Base-by-base conservation (phyloP, 2,797 vertebrate species). In the Tinamus major region DNA sequence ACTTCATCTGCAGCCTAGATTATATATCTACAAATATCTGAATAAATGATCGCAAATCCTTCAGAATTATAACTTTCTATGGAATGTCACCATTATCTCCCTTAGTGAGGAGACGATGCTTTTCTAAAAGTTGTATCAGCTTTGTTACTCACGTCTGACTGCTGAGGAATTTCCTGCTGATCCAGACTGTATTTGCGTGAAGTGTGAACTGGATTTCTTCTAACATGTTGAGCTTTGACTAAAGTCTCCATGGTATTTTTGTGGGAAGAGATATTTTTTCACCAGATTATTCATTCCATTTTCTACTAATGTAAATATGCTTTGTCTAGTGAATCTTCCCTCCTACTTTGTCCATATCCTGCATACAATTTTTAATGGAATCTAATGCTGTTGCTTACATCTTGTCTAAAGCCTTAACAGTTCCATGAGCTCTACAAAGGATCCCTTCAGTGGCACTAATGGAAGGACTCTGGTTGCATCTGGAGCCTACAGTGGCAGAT, bases 141-240 rank as follows among this genome's bases (percentile, higher is more conserved):
- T 93, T 49, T 48, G 51, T 78, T 80, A 18, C 84, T 89, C 55
- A 42, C 90, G 85, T 44, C 35, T 74, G 42, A 70, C 35, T 69
- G 49, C 19, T 74, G 13, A 78, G 84, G 21, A 67, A 72, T 77
- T 90, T 95, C 70, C 51, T 81, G 10, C 15, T 76, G 67, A 84
- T 94, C 92, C 49, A 90, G 92, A 90, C 51, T 72, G 48, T 90
- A 74, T 68, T 71, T 62, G 55, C 58, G 92, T 82, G 76, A 92
- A 53, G 41, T 62, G 29, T 75, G 69, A 94, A 67, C 56, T 55
- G 72, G 46, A 78, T 65, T 74, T 20, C 12, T 76, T 85, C 67
- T 85, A 39, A 81, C 37, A 31, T 29, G 2, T 61, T 91, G 37
- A 41, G 46, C 37, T 91, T 74, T 48, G 20, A 51, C 42, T 55